Evolutionary conservation across 2,113 vertebrate genomes (phyloP).

Genomic region (Bujurquina vittata): DNA sequence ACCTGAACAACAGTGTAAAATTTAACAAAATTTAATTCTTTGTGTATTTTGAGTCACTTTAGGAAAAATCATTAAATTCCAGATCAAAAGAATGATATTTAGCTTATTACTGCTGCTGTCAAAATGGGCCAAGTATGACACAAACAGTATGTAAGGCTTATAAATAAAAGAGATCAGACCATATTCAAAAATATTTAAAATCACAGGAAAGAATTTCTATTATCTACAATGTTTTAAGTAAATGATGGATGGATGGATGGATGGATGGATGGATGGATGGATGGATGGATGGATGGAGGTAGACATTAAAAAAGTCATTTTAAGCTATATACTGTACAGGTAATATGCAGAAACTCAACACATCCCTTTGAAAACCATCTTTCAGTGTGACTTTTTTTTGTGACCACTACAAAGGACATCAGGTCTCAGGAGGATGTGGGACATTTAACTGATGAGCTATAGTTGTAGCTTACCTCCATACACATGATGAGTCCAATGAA

Average conservation of each 20-base stretch:
- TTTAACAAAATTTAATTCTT: too few relatives aligned
- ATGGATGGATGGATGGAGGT: neutral
- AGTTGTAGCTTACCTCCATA: conserved; percentile 88
- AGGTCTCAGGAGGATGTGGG: neutral
- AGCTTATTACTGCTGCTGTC: neutral
- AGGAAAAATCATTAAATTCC: too few relatives aligned
- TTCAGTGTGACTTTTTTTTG: too few relatives aligned
- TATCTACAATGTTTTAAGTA: neutral
- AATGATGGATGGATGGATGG: neutral
- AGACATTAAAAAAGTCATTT: neutral
- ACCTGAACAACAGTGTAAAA: too few relatives aligned
- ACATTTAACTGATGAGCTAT: neutral
- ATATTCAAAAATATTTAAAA: neutral
- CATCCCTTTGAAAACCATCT: too few relatives aligned
- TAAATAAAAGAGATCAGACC: neutral
- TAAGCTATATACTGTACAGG: neutral
- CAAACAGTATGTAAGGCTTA: neutral
- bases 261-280: neutral
- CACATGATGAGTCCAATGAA: conserved; percentile 95
- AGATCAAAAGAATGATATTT: too few relatives aligned
- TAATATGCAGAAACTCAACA: neutral
- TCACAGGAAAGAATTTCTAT: neutral
- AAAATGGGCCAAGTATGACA: neutral
- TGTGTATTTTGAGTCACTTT: too few relatives aligned
- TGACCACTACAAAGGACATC: too few relatives aligned